A percentile compares a stretch with the other conserved stretches of the same genome.
phyloP scores from a whole-genome alignment of 2,797 vertebrate genomes.

The Diplodus puntazzo region DNA sequence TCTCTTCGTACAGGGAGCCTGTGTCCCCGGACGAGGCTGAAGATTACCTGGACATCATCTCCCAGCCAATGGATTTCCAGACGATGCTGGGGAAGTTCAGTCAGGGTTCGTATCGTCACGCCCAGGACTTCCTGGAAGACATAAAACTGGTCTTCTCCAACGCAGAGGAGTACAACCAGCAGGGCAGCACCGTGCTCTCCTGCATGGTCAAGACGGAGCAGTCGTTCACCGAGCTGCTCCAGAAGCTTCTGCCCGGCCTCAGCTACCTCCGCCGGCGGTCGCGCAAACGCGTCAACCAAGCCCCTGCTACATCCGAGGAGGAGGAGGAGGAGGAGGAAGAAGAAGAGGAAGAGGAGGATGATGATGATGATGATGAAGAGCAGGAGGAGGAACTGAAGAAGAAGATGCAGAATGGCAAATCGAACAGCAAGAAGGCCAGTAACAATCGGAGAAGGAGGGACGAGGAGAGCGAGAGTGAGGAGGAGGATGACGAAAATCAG shows the following conservation, averaged over 20 bases:
- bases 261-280: constrained; percentile 87
- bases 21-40: constrained; percentile 93
- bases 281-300: constrained; percentile 77
- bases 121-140: constrained; percentile 93
- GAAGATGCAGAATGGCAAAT: constrained; percentile 77
- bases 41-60: constrained; percentile 94
- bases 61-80: constrained; percentile 96
- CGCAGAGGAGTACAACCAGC: constrained; percentile 94
- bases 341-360: constrained; percentile 55
- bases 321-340: constrained; percentile 47
- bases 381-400: constrained; percentile 81
- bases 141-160: constrained; percentile 96
- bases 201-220: constrained; percentile 95
- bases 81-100: constrained; percentile 94
- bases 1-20: constrained; percentile 88
- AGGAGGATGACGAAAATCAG: constrained; percentile 35
- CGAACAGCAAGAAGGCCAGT: constrained; percentile 54
- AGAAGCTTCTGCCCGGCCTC: constrained; percentile 93
- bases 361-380: constrained; percentile 56
- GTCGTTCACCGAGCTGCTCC: constrained; percentile 91
- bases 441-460: constrained; percentile 33
- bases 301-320: constrained; percentile 60
- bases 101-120: constrained; percentile 89
- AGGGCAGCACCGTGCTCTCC: constrained; percentile 91
- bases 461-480: constrained; percentile 65